Evolutionary conservation across 2,888 invertebrate species (phyloP).

Genomic region (Phengaris arion): DNA sequence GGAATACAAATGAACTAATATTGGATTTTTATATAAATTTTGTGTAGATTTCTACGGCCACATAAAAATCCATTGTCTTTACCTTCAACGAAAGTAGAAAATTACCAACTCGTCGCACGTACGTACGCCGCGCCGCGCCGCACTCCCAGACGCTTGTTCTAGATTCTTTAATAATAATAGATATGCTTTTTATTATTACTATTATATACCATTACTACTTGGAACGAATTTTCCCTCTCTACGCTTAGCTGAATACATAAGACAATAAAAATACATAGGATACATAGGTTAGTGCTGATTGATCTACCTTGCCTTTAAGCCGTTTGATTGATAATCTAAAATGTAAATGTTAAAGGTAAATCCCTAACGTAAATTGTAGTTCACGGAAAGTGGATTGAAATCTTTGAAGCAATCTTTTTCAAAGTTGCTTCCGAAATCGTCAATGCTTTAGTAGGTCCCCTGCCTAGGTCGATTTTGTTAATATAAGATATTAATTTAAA

Average conservation of each 20-base stretch:
- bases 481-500: no score
- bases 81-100: conserved; percentile 22
- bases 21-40: conserved; percentile 6
- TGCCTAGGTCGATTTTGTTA: no score
- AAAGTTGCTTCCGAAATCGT: no score
- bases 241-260: conserved; percentile 4
- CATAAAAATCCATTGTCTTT: conserved; percentile 24
- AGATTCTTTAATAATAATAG: conserved; percentile 27
- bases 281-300: no score
- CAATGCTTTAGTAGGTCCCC: no score
- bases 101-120: conserved; percentile 17
- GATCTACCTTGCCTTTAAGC: no score
- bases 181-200: conserved; percentile 8
- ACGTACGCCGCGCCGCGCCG: conserved; percentile 36
- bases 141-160: conserved; percentile 41
- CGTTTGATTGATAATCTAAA: no score
- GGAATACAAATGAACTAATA: neutral
- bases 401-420: no score
- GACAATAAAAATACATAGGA: no score
- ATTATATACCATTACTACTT: neutral
- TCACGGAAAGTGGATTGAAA: no score
- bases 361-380: no score
- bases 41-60: neutral
- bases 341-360: no score
- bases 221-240: conserved; percentile 27